phyloP scores from a whole-genome alignment of 2,113 vertebrate species.

The Dasyornis broadbenti region DNA sequence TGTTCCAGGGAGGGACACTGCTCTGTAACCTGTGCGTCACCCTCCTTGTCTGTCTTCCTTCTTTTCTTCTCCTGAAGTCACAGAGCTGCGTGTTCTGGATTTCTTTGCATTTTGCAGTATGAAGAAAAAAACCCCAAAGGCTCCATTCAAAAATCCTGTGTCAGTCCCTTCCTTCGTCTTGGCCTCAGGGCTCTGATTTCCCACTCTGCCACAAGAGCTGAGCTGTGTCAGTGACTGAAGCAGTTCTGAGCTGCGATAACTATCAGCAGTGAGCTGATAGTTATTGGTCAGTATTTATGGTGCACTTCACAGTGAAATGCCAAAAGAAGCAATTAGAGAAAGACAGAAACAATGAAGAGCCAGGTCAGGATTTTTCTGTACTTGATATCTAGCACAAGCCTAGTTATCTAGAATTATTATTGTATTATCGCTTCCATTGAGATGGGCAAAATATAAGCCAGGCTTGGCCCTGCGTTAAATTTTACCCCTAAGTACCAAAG shows the following conservation, averaged over 20 bases:
- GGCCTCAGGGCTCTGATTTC: neutral
- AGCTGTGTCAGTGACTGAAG: neutral
- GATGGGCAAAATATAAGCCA: neutral
- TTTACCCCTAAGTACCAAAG: neutral
- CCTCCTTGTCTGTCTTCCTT: neutral
- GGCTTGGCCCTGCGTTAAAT: neutral
- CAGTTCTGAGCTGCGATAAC: too few species aligned
- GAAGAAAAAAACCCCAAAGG: neutral
- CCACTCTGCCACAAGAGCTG: rapidly evolving
- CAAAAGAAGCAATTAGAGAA: neutral
- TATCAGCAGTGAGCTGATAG: rapidly evolving
- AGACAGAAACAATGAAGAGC: neutral
- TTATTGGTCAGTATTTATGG: neutral
- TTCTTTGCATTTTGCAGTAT: neutral
- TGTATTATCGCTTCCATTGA: neutral
- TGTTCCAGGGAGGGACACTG: neutral
- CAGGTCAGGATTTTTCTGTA: neutral
- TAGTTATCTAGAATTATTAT: neutral
- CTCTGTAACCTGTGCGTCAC: rapidly evolving
- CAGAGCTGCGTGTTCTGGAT: neutral
- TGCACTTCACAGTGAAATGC: neutral
- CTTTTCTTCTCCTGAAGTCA: neutral
- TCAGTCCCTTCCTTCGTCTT: neutral
- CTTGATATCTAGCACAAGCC: neutral
- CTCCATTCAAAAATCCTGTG: neutral